A percentile compares a stretch with the other conserved stretches of the same genome.
Evolutionary conservation across 2,888 invertebrate species (phyloP).

Genomic region (Patella caerulea): DNA sequence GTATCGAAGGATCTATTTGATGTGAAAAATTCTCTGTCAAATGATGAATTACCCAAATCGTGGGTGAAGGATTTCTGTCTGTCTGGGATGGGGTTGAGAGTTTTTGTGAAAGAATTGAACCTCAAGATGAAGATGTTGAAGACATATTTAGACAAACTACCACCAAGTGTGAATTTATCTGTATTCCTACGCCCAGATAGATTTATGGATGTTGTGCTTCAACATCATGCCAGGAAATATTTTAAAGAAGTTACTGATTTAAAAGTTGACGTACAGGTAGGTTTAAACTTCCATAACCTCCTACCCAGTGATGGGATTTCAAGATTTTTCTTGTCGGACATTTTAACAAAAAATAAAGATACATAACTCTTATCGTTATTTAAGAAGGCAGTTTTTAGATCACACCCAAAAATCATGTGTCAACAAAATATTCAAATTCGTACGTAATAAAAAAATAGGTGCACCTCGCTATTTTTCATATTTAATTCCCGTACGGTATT

Average conservation of each 20-base stretch:
- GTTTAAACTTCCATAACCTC: conserved; percentile 4
- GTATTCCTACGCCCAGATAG: conserved; percentile 63
- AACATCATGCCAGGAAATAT: conserved; percentile 58
- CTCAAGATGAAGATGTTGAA: conserved; percentile 42
- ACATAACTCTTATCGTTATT: too few species aligned
- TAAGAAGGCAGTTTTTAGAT: too few species aligned
- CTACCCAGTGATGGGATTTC: too few species aligned
- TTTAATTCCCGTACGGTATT: too few species aligned
- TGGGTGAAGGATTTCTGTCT: conserved; percentile 60
- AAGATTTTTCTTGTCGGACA: too few species aligned
- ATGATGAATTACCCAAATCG: conserved; percentile 51
- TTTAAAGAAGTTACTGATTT: conserved; percentile 62
- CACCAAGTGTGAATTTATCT: conserved; percentile 50
- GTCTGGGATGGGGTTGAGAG: conserved; percentile 44
- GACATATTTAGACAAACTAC: conserved; percentile 43
- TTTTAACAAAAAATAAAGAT: too few species aligned
- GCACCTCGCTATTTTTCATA: too few species aligned
- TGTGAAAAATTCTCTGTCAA: conserved; percentile 52
- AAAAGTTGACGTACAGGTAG: conserved; percentile 59
- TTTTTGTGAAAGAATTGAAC: conserved; percentile 55
- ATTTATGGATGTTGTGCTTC: conserved; percentile 60
- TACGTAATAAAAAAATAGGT: too few species aligned
- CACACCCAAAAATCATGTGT: too few species aligned
- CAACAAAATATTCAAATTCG: too few species aligned
- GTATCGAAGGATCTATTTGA: conserved; percentile 43